Base-by-base conservation (phyloP, 53 echinoderm and acorn worm genomes). In the Paracentrotus lividus region DNA sequence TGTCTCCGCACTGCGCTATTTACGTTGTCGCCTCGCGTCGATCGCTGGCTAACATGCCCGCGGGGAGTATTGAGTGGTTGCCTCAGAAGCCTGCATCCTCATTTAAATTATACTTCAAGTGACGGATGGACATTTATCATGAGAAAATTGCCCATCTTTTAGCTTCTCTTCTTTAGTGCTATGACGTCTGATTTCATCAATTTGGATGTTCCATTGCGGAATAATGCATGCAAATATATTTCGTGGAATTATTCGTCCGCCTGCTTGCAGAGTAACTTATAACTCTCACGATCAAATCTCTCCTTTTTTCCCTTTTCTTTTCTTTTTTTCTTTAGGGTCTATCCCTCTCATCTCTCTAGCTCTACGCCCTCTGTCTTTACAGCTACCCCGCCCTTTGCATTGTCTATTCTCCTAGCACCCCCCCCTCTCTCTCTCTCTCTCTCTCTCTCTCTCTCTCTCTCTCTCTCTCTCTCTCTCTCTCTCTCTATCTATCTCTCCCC, bases 1-100 rank as follows among this genome's bases (percentile, higher is more conserved):
- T 44, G 81, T 81, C 81, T 81, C 81, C 47, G 81, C 45, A 81
- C 47, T 81, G 81, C 81, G 81, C 26, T 81, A 47, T 81, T 81
- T 44, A 81, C 47, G 81, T 47, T 81, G 81, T 81, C 81, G 81
- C 81, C 81, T 81, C 81, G 47, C 81, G 81, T 81, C 81, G 81
- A 81, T 81, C 27, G 45, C 47, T 81, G 45, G 81, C 81, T 81
- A 81, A 81, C 81, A 81, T 81, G 47, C 81, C 81, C 81, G 81
- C 81, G 47, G 81, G 81, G 81, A 81, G 81, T 81, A 81, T 81
- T 81, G 81, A 43, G 26, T 81, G 44, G n/a, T 81, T 81, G 81
- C 47, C 81, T n/a, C n/a, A n/a, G n/a, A n/a, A n/a, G n/a, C 81
- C 10, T 26, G 8, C 81, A 49, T 26, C 18, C 47, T 44, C n/a